Evolutionary conservation across 1,140 invertebrate species (phyloP).

Genomic region (Drosophila obscura): DNA sequence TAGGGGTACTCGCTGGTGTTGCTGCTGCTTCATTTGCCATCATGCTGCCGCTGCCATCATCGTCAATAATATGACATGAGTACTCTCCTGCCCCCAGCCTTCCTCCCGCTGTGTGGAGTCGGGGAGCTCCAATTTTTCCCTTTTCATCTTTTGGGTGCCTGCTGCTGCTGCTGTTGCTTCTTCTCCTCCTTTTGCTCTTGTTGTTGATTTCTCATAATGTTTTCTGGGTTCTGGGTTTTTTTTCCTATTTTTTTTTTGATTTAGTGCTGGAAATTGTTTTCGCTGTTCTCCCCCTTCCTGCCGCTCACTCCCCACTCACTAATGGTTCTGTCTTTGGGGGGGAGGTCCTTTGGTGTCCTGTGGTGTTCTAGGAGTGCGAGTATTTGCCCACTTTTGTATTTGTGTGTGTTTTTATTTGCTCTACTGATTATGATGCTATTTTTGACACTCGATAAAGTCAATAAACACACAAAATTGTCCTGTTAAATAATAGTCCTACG

Average conservation of each 20-base stretch:
- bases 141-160: constrained; percentile 8
- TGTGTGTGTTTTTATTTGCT: constrained; percentile 45
- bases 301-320: neutral
- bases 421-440: constrained; percentile 64
- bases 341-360: too few relatives aligned
- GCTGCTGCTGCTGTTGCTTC: constrained; percentile 1
- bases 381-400: constrained; percentile 18
- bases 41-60: constrained; percentile 25
- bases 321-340: too few relatives aligned
- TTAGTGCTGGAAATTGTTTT: constrained; percentile 54
- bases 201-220: constrained; percentile 66
- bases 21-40: constrained; percentile 55
- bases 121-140: constrained; percentile 17
- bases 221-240: constrained; percentile 18
- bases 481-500: constrained; percentile 2
- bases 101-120: neutral
- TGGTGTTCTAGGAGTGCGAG: too few relatives aligned
- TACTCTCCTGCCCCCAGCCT: constrained; percentile 30
- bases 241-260: constrained; percentile 56
- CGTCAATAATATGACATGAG: constrained; percentile 74
- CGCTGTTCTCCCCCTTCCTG: constrained; percentile 15
- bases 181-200: constrained; percentile 16
- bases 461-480: constrained; percentile 48
- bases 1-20: neutral
- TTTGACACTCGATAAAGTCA: constrained; percentile 72